These are phyloP conservation scores for Aplocera efformata DNA, from an alignment of 2,888 invertebrate species.

Conservation along the genomic window DNA sequence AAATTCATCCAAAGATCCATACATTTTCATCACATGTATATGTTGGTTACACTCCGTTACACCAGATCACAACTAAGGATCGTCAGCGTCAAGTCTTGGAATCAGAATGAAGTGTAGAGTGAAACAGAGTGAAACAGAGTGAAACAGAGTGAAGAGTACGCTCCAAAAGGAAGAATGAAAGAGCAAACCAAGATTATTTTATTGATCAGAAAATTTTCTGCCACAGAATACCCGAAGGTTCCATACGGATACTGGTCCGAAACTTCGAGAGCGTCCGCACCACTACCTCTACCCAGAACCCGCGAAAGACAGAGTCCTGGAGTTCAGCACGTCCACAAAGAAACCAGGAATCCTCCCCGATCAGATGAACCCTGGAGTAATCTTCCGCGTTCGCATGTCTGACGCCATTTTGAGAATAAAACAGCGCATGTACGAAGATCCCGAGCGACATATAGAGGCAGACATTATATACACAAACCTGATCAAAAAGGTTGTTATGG, in stretches of 20 bases:
- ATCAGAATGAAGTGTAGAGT: too few relatives aligned
- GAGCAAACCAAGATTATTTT: conserved; percentile 18
- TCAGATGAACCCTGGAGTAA: conserved; percentile 71
- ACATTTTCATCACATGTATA: too few relatives aligned
- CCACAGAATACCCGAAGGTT: conserved; percentile 55
- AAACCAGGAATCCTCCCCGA: conserved; percentile 66
- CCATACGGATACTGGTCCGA: conserved; percentile 56
- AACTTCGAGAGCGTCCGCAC: conserved; percentile 62
- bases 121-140: too few relatives aligned
- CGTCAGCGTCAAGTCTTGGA: too few relatives aligned
- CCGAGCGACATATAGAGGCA: conserved; percentile 67
- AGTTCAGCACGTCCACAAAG: conserved; percentile 59
- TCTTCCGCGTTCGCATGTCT: conserved; percentile 70
- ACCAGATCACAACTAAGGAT: too few relatives aligned
- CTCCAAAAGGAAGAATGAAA: conserved; percentile 3
- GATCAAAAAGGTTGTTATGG: conserved; percentile 71
- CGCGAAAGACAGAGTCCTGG: conserved; percentile 61
- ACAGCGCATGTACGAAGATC: conserved; percentile 73
- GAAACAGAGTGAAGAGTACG: too few relatives aligned
- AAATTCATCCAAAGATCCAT: too few relatives aligned
- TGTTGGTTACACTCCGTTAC: too few relatives aligned
- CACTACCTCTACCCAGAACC: conserved; percentile 72
- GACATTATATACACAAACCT: conserved; percentile 72
- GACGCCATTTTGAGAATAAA: conserved; percentile 71
- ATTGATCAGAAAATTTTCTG: conserved; percentile 45